These are phyloP conservation scores for Falcaria lacertinaria DNA, from an alignment of 2,888 invertebrate species.

Conservation along the genomic window DNA sequence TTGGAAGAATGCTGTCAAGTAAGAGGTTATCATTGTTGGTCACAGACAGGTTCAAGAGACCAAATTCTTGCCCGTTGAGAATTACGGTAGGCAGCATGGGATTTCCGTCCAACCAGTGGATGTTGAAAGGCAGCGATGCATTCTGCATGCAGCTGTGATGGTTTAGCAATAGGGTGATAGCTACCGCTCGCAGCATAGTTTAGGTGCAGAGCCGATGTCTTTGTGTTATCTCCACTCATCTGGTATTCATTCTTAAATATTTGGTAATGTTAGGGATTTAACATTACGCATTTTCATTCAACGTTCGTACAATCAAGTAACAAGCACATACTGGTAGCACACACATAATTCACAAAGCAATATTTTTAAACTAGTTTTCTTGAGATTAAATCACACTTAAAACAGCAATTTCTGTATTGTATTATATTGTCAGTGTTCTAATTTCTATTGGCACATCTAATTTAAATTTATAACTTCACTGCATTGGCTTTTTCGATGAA, in stretches of 20 bases:
- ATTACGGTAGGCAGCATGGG: background rate
- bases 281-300: too few species aligned
- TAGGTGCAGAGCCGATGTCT: background rate
- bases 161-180: background rate
- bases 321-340: background rate
- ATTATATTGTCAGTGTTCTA: too few species aligned
- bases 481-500: too few species aligned
- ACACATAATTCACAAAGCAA: too few species aligned
- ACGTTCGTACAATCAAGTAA: background rate
- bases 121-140: background rate
- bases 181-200: background rate
- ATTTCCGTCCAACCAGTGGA: background rate
- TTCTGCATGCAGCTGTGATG: background rate
- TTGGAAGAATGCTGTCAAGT: background rate
- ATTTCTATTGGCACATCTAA: too few species aligned
- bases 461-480: too few species aligned
- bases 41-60: background rate
- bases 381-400: too few species aligned
- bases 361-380: too few species aligned
- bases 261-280: too few species aligned
- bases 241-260: background rate
- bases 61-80: background rate
- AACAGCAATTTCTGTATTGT: too few species aligned
- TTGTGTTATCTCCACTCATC: background rate
- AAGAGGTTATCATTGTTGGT: background rate